phyloP scores from a whole-genome alignment of 1,140 invertebrate genomes.

The Sitophilus oryzae region DNA sequence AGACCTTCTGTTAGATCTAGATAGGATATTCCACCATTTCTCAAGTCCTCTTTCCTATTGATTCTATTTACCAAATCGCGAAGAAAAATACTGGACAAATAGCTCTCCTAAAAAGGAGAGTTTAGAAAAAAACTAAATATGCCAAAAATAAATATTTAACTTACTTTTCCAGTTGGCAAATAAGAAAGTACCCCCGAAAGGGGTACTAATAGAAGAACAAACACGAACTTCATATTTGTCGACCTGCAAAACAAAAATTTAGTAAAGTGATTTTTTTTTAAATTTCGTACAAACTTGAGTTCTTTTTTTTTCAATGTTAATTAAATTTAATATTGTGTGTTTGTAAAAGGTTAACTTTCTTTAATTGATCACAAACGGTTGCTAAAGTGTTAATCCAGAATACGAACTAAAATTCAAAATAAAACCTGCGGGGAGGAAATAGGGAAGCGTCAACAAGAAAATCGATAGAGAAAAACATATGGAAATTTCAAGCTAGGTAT shows the following conservation, averaged over 20 bases:
- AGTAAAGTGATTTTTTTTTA: too few species aligned
- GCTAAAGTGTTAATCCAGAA: too few species aligned
- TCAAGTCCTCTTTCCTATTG: constrained; percentile 60
- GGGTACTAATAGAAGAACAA: constrained; percentile 6
- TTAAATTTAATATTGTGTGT: too few species aligned
- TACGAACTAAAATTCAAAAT: too few species aligned
- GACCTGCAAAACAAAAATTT: neutral
- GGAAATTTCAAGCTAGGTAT: too few species aligned
- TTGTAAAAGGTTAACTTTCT: too few species aligned
- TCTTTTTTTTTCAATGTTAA: too few species aligned
- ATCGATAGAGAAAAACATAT: too few species aligned
- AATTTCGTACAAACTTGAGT: too few species aligned
- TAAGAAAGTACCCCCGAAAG: constrained; percentile 12
- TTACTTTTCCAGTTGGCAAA: constrained; percentile 24
- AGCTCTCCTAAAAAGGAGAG: constrained; percentile 33
- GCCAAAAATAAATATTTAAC: neutral
- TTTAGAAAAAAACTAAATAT: neutral
- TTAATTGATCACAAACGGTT: too few species aligned
- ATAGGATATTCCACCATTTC: constrained; percentile 51
- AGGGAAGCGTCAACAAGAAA: too few species aligned
- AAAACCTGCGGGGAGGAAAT: too few species aligned
- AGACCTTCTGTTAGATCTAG: constrained; percentile 57
- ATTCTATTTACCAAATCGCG: constrained; percentile 59
- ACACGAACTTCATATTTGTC: constrained; percentile 4
- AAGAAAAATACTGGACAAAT: constrained; percentile 56